Base-by-base conservation (phyloP, 2,797 vertebrate species). In the Lacerta agilis region DNA sequence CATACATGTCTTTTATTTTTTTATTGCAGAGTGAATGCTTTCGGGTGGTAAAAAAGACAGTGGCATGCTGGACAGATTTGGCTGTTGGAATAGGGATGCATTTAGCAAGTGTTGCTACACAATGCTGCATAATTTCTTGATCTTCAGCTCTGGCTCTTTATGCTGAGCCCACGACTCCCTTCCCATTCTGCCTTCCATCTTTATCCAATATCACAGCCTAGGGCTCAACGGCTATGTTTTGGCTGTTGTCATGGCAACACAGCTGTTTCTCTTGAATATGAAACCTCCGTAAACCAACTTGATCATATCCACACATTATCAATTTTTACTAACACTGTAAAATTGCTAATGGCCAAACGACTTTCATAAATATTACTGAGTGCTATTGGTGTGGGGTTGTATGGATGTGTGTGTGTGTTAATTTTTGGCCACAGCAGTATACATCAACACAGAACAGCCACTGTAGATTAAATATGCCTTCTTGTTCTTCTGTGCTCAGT, bases 261-360 rank as follows among this genome's bases (percentile, higher is more conserved):
- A 81, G 36, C 67, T 43, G 27, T n/a, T 36, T 87, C 29, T 49
- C 49, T 87, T 81, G 78, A 72, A 86, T 80, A 86, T 13, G 27
- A 27, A 11, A 23, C 71, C 33, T 72, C 85, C 49, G 45, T 61
- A 87, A 87, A 81, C 79, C 67, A 73, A 49, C 81, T 81, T 81
- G 25, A 87, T 2, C 87, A 78, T 88, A 92, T 90, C 64, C 92
- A 88, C 1, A 8, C 77, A 8, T 79, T 79, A 55, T n/a, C 85
- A 81, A 79, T 92, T 58, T 64, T 91, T 45, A 81, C 82, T 18
- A 78, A 79, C 27, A 82, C 91, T 91, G 33, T 36, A 86, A 90
- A 92, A 86, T 67, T 82, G 17, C 55, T 91, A 81, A 89, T 71
- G 85, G 79, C 41, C 82, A 85, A 78, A 84, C 0, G 41, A 81